phyloP scores from a whole-genome alignment of 1,140 invertebrate species.

The Calephelis nemesis region DNA sequence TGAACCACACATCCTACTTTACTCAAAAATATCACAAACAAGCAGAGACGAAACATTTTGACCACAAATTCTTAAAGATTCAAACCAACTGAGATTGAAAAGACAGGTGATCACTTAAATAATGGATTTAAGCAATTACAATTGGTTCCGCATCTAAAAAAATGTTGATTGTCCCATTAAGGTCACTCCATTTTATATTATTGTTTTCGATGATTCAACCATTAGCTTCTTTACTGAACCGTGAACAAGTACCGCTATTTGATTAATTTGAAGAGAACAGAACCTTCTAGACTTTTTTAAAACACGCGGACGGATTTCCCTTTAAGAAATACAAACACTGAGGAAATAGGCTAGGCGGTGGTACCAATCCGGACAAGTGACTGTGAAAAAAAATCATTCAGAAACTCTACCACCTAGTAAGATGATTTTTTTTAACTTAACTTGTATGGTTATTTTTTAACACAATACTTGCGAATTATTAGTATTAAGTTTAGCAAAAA shows the following conservation, averaged over 20 bases:
- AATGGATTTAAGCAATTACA: conserved; percentile 11
- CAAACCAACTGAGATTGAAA: not conserved
- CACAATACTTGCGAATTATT: too few species aligned
- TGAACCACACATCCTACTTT: conserved; percentile 14
- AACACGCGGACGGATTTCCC: too few species aligned
- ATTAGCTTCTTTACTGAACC: conserved; percentile 3
- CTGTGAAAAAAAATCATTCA: too few species aligned
- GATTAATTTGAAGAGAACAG: not conserved
- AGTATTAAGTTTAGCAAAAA: too few species aligned
- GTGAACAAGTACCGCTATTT: not conserved
- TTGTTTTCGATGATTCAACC: conserved; percentile 16
- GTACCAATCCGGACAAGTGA: too few species aligned
- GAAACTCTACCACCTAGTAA: too few species aligned
- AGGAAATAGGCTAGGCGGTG: too few species aligned
- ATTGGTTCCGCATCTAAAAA: conserved; percentile 9
- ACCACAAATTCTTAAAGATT: conserved; percentile 3
- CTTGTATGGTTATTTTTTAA: too few species aligned
- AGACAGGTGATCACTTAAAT: conserved; percentile 11
- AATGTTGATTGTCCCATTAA: conserved; percentile 1
- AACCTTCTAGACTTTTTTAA: not conserved
- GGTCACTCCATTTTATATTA: conserved; percentile 5
- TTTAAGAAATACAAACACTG: too few species aligned
- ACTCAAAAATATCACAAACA: conserved; percentile 1
- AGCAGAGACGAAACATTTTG: conserved; percentile 12
- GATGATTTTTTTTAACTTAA: too few species aligned